Base-by-base conservation (phyloP, 2,113 vertebrate genomes). In the Neolamprologus kungweensis region DNA sequence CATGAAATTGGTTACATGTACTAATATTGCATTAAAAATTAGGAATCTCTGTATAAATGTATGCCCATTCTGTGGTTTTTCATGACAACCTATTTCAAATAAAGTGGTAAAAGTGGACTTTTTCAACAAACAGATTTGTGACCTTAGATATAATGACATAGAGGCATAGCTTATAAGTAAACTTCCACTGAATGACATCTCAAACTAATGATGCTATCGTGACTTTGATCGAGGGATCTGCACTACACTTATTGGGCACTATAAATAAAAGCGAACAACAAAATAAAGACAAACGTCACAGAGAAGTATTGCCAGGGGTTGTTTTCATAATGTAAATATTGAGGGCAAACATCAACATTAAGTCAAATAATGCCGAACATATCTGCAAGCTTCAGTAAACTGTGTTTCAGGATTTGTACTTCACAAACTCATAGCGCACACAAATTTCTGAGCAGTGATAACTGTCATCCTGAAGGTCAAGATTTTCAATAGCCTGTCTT, bases 401-500 rank as follows among this genome's bases (percentile, higher is more conserved):
- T n/a, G 51, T 65, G 53, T 86, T 60, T 73, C 50, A 19, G 79
- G 79, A 85, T 92, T 85, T 88, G 85, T 92, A 79, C 85, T 86
- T 85, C 78, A 89, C 86, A 85, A 92, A 81, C 81, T 90, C 87
- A 8, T 51, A 28, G 71, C 37, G 11, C 85, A 85, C 85, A 78
- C 85, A 89, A 81, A 91, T 92, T 90, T 90, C 86, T n/a, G 71
- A 86, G 84, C 82, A 55, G 79, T 80, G 90, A 92, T 91, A 83
- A 91, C 93, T 86, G 90, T 87, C 91, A 92, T 93, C 90, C 73
- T 84, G 89, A 94, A 95, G 95, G 95, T 95, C 94, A 92, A 92
- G 86, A 80, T 80, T 91, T 91, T 86, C 94, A 91, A 90, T 87
- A 73, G 92, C 53, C 60, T 28, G 68, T 90, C 89, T 75, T 89